Evolutionary conservation across 2,113 vertebrate genomes (phyloP).

Genomic region (Steatornis caripensis): DNA sequence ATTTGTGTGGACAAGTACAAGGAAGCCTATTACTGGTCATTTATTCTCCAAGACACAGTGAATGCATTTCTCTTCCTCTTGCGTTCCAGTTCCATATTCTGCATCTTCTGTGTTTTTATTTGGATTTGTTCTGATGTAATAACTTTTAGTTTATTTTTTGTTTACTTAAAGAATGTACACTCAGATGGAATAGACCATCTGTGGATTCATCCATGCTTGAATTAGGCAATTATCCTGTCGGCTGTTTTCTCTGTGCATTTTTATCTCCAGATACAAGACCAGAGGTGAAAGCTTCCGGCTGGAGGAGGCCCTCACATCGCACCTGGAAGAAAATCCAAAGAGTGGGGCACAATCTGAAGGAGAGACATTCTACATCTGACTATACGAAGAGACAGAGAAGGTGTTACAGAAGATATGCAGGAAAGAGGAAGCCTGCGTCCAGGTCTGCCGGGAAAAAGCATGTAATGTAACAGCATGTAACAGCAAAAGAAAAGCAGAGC

Average conservation of each 20-base stretch:
- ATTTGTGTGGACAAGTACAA: neutral
- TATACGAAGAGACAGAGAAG: neutral
- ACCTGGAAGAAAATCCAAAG: neutral
- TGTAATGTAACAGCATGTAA: neutral
- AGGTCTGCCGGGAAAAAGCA: neutral
- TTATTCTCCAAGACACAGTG: neutral
- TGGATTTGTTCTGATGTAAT: neutral
- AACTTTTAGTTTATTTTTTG: neutral
- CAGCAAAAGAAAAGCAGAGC: neutral
- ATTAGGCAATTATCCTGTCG: neutral
- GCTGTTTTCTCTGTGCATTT: neutral
- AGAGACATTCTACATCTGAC: neutral
- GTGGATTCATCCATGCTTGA: neutral
- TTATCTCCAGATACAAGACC: neutral
- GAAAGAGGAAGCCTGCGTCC: too few species aligned
- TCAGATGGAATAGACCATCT: neutral
- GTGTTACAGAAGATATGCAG: neutral
- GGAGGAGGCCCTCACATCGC: neutral
- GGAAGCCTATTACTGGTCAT: neutral
- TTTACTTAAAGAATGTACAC: neutral
- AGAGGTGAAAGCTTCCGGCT: neutral
- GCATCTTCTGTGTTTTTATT: neutral
- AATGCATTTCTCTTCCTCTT: neutral
- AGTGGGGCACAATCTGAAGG: neutral
- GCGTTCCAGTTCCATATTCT: neutral